Evolutionary conservation across 2,888 invertebrate species (phyloP).

Genomic region (Rhabditoides inermis): DNA sequence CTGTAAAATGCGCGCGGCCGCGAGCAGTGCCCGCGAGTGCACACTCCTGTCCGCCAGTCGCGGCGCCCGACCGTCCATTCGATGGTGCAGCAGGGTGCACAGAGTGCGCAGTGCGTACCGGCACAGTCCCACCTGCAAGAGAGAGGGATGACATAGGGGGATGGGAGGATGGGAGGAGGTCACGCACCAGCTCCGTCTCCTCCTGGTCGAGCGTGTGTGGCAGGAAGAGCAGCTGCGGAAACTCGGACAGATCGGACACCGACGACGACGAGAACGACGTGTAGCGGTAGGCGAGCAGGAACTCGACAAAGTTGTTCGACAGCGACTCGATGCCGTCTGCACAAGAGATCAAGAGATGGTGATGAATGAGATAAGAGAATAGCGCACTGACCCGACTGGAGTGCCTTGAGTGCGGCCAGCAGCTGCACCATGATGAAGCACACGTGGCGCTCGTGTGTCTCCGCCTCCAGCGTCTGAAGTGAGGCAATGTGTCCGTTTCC

Average conservation of each 20-base stretch:
- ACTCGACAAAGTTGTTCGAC: slow-evolving; percentile 40
- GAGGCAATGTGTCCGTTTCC: no score
- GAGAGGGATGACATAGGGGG: no score
- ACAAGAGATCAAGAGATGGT: no score
- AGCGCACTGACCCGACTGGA: slow-evolving; percentile 27
- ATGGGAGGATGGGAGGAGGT: no score
- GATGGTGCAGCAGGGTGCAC: slow-evolving; percentile 37
- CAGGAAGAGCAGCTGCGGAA: not conserved
- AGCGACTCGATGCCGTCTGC: slow-evolving; percentile 41
- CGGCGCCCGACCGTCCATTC: slow-evolving; percentile 31
- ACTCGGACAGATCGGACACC: not conserved
- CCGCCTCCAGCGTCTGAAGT: slow-evolving; percentile 23
- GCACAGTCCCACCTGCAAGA: slow-evolving; percentile 38
- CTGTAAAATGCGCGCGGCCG: slow-evolving; percentile 11
- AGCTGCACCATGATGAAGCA: slow-evolving; percentile 42
- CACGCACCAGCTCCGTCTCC: not conserved
- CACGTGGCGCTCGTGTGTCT: slow-evolving; percentile 32
- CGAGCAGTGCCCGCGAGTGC: slow-evolving; percentile 10
- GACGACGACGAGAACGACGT: slow-evolving; percentile 7
- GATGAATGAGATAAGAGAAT: not conserved
- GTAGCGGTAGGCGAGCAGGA: slow-evolving; percentile 35
- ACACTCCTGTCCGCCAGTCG: slow-evolving; percentile 11
- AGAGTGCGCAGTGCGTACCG: slow-evolving; percentile 37
- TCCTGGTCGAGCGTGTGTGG: not conserved
- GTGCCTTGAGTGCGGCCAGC: slow-evolving; percentile 35